Evolutionary conservation across 2,113 vertebrate species (phyloP).

Genomic region (Montifringilla adamsi): DNA sequence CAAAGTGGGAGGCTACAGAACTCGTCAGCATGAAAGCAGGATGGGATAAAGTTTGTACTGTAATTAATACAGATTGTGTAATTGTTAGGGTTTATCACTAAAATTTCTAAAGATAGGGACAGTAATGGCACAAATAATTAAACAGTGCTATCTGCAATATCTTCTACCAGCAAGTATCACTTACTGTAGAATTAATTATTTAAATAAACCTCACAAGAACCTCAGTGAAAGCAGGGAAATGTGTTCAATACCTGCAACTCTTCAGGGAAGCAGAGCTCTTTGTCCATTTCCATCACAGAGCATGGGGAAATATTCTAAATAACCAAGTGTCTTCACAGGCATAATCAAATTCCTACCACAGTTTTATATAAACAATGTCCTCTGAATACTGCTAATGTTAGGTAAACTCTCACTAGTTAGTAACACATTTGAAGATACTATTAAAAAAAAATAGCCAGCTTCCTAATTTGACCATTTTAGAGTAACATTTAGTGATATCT

Average conservation of each 20-base stretch:
- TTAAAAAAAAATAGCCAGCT: not conserved
- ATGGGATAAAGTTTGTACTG: not conserved
- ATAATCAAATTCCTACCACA: not conserved
- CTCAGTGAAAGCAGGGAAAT: not conserved
- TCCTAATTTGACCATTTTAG: not conserved
- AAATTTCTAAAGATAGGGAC: not conserved
- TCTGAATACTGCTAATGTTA: not conserved
- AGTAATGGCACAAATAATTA: not conserved
- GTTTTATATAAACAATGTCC: not conserved
- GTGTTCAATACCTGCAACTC: not conserved
- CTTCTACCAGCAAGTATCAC: not conserved
- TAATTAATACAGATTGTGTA: constrained; percentile 26
- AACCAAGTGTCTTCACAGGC: not conserved
- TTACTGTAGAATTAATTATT: not conserved
- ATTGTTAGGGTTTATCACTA: not conserved
- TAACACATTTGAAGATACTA: not conserved
- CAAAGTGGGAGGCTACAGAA: not conserved
- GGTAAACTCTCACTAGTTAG: not conserved
- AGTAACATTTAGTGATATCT: not conserved
- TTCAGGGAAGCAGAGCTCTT: not conserved
- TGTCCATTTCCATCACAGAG: not conserved
- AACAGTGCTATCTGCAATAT: not conserved
- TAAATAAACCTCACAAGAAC: not conserved
- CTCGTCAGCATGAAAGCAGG: not conserved
- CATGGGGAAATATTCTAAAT: not conserved